Evolutionary conservation across 2,888 invertebrate species (phyloP), one percentile per base, ranked within the genome.

Genomic region (Xanthia icteritia): DNA sequence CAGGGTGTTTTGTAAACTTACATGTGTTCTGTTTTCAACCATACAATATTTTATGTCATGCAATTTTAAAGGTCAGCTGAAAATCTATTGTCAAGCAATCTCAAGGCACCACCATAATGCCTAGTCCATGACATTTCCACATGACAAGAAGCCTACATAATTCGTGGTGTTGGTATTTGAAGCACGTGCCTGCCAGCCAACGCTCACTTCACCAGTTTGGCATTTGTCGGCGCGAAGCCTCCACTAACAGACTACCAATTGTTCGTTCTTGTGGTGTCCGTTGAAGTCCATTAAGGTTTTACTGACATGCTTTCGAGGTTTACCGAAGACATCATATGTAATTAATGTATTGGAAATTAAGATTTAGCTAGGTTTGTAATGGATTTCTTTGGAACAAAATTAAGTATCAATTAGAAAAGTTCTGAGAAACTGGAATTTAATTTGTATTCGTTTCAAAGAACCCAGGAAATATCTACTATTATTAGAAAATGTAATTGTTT

Each of bases 121-220:
- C 31, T 17, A 31, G 27, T 42, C 45, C 36, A 60, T 11, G 27
- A 58, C 60, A 68, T 36, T 67, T 61, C 39, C 6, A 66, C 48
- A 31, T 71, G 65, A 27, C 31, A 66, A 39, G 58, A 78, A 48
- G 20, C 56, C 61, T 58, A 71, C 45, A 79, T 73, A 51, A 77
- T 75, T 76, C 71, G 42, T 58, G 45, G 56, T 67, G 54, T 78
- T n/a, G 76, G 85, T 42, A 88, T 86, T 82, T 86, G 48, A 60
- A 36, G 60, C 82, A 88, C 86, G 84, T 74, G 74, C 63, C 64
- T 69, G 36, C 56, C 54, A 54, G 36, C 61, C 77, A 65, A 45
- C 60, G 65, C 51, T 75, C 76, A 79, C 71, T 70, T 83, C 80
- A 79, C 79, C 85, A 81, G 83, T 80, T 81, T 54, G 81, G 74